Base-by-base conservation (phyloP, 23 tunicate species). In the Botrylloides violaceus region DNA sequence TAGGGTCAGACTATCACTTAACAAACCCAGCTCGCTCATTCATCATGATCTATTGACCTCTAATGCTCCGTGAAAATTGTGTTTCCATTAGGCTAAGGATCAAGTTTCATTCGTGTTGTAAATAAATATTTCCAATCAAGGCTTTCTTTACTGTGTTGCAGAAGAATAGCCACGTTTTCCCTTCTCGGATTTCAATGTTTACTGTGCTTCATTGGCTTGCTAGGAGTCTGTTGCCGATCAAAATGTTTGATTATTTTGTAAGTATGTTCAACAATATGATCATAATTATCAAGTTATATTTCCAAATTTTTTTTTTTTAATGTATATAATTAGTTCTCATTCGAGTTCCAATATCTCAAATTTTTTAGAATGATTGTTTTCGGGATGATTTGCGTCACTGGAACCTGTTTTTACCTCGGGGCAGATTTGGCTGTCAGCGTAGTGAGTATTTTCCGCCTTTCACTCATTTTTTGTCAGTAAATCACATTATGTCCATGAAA, bases 171-270 rank as follows among this genome's bases (percentile, higher is more conserved):
- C 22, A 87, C 95, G 0, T 80, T 80, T 63, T 80, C 75, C 25
- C 62, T 87, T 24, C 60, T 87, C 48, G 95, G 82, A 32, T 34
- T 80, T 24, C 81, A 79, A 25, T 71, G 86, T 31, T 32, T 87
- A 38, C 68, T 87, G 32, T 87, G 95, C 76, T 60, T 87, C 18
- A 48, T 87, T 2, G 95, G 76, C 3, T 24, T 87, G 64, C 34
- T 77, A 32, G 95, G 95, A 12, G 65, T 87, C n/a, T 87, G 95
- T 55, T 87, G 78, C 65, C 65, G 82, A 9, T 87, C 95, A 25
- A 83, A 82, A 61, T 76, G 82, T 53, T 58, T 71, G 12, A 76
- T 87, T 6, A 55, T 87, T 19, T 53, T 74, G 86, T 81, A 81
- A 81, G 86, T 73, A 36, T n/a, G n/a, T n/a, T n/a, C n/a, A n/a